These are phyloP conservation scores for Epirrhoe tristata DNA, from an alignment of 2,888 invertebrate genomes.

Conservation along the genomic window DNA sequence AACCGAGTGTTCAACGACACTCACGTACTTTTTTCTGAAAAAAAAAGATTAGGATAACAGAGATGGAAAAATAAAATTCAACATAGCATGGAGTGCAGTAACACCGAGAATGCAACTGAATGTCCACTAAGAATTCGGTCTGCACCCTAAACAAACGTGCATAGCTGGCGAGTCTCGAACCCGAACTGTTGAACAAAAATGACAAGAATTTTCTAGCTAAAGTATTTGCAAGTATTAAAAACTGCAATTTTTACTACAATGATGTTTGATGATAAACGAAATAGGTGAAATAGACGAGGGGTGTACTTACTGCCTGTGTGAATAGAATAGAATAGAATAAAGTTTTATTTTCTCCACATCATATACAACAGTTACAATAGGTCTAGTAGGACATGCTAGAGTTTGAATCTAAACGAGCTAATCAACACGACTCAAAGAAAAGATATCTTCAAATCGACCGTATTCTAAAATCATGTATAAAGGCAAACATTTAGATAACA, in stretches of 20 bases:
- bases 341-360: too few species aligned
- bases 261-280: not conserved
- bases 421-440: too few species aligned
- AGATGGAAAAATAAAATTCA: conserved; percentile 11
- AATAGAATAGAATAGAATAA: too few species aligned
- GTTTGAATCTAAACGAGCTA: too few species aligned
- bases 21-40: not conserved
- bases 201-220: conserved; percentile 7
- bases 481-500: too few species aligned
- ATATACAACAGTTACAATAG: too few species aligned
- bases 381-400: too few species aligned
- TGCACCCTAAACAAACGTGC: conserved; percentile 16
- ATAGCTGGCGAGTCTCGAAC: conserved; percentile 15
- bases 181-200: conserved; percentile 23
- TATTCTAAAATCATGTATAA: too few species aligned
- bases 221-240: not conserved
- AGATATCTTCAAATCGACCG: too few species aligned
- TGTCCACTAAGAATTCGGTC: conserved; percentile 27
- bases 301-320: not conserved
- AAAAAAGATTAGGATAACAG: not conserved
- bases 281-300: not conserved
- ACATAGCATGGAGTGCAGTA: conserved; percentile 11
- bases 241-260: not conserved
- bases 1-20: too few species aligned
- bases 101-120: conserved; percentile 19